Evolutionary conservation across 2,797 vertebrate species (phyloP).

Genomic region (Lycodopsis pacificus): DNA sequence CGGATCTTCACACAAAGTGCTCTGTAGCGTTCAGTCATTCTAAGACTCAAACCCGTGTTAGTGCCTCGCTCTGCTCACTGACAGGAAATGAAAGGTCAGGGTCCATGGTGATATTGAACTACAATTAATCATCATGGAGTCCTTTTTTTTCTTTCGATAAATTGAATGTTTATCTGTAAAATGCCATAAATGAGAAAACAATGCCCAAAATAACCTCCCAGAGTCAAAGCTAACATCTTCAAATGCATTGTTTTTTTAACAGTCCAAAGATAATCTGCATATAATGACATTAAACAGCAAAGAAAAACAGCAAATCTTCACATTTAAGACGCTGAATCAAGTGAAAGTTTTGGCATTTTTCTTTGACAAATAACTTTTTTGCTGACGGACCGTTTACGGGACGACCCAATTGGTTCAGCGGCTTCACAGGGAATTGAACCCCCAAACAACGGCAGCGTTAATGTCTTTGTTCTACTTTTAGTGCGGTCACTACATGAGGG

Average conservation of each 20-base stretch:
- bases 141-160: background rate
- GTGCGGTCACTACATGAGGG: background rate
- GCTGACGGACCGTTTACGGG: background rate
- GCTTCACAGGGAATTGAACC: background rate
- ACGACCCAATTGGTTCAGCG: background rate
- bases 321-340: background rate
- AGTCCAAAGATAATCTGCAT: background rate
- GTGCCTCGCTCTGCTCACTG: background rate
- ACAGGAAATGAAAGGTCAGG: background rate
- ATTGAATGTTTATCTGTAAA: background rate
- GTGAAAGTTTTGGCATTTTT: background rate
- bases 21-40: too few species aligned
- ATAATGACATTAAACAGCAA: background rate
- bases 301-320: background rate
- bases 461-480: constrained; percentile 3
- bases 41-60: too few species aligned
- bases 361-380: background rate
- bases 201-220: background rate
- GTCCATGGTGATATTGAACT: background rate
- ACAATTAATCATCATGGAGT: background rate
- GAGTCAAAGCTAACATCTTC: background rate
- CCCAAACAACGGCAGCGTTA: background rate
- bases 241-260: background rate
- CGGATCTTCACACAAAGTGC: too few species aligned
- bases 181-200: background rate